These are phyloP conservation scores for Diloba caeruleocephala DNA, from an alignment of 2,888 invertebrate species.

Conservation along the genomic window DNA sequence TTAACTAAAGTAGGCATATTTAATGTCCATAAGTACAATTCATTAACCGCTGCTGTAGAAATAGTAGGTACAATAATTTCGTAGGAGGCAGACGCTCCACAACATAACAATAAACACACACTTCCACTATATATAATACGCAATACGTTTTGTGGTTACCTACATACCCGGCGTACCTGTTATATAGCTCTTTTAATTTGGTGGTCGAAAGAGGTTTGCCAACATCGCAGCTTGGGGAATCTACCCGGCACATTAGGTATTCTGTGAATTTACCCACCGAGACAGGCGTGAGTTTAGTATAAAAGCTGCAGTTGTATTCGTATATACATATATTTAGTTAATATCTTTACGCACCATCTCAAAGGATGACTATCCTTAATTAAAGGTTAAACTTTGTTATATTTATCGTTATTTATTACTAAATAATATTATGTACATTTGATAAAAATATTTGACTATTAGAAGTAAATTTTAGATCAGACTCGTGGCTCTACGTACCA, in stretches of 20 bases:
- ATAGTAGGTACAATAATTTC: conserved; percentile 9
- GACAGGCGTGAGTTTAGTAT: conserved; percentile 49
- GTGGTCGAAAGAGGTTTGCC: conserved; percentile 58
- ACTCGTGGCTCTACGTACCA: background rate
- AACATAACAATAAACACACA: conserved; percentile 13
- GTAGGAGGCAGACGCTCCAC: conserved; percentile 4
- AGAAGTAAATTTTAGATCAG: too few species aligned
- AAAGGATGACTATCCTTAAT: background rate
- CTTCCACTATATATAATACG: conserved; percentile 18
- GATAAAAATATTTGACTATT: too few species aligned
- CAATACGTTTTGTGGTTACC: conserved; percentile 39
- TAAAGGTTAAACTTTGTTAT: too few species aligned
- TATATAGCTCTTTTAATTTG: conserved; percentile 54
- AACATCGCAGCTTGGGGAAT: conserved; percentile 55
- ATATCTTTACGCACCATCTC: conserved; percentile 23
- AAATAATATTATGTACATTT: too few species aligned
- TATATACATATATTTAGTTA: conserved; percentile 28
- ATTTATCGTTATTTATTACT: too few species aligned
- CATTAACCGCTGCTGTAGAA: conserved; percentile 9
- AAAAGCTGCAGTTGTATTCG: conserved; percentile 36
- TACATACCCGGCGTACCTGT: conserved; percentile 33
- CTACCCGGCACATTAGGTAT: conserved; percentile 51
- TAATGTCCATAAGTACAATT: conserved; percentile 2
- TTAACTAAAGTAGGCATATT: background rate
- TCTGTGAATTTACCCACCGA: conserved; percentile 50